phyloP scores from a whole-genome alignment of 2,113 vertebrate species.

The Lampris incognitus region DNA sequence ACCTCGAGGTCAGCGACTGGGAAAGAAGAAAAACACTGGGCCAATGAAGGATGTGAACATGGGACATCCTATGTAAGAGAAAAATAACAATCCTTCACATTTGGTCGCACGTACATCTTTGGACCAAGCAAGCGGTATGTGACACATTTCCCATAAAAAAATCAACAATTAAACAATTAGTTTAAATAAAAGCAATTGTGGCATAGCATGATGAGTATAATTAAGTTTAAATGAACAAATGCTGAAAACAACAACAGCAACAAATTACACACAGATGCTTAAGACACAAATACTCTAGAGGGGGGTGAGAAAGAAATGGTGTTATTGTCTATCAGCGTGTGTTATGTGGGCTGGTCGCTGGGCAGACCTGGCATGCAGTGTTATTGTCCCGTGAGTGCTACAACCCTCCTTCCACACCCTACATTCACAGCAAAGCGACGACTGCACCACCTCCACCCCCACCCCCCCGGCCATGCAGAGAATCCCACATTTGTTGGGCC shows the following conservation, averaged over 20 bases:
- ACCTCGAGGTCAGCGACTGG: too few species aligned
- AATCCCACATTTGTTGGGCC: constrained; percentile 41
- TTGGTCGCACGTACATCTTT: constrained; percentile 8
- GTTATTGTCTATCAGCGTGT: background rate
- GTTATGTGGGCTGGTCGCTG: background rate
- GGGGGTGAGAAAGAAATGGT: constrained; percentile 33
- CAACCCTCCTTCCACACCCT: constrained; percentile 29
- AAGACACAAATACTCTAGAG: constrained; percentile 13
- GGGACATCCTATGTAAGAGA: constrained; percentile 1
- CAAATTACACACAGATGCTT: constrained; percentile 22
- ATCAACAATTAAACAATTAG: constrained; percentile 19
- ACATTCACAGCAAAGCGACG: constrained; percentile 62
- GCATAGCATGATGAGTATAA: constrained; percentile 21
- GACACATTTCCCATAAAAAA: constrained; percentile 37
- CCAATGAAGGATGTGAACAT: too few species aligned
- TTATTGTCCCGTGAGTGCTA: constrained; percentile 4
- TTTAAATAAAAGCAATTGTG: constrained; percentile 11
- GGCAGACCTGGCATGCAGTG: constrained; percentile 16
- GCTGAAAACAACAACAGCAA: constrained; percentile 30
- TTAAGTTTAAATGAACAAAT: constrained; percentile 19
- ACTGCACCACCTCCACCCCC: constrained; percentile 55
- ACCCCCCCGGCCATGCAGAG: constrained; percentile 69
- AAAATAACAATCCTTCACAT: background rate
- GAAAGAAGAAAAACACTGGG: too few species aligned
- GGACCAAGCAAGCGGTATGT: constrained; percentile 62